Base-by-base conservation (phyloP, 2,888 invertebrate genomes). In the Agrochola circellaris region DNA sequence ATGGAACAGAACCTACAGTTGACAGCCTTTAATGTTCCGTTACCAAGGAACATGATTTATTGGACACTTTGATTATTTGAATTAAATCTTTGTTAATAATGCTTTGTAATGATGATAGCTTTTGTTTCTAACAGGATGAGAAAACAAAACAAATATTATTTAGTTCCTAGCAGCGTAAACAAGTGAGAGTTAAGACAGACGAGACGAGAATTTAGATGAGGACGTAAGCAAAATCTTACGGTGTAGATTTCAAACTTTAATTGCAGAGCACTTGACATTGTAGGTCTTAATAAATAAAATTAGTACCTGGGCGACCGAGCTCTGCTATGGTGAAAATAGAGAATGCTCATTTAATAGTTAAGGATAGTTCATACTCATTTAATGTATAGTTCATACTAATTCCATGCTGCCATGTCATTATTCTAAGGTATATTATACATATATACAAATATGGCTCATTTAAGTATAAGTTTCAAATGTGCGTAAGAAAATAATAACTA, bases 21-120 rank as follows among this genome's bases (percentile, higher is more conserved):
- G 87, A 80, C 87, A 85, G 73, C 38, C 73, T 83, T 81, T 79
- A 85, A 87, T 81, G 86, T 87, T 77, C 58, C 65, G 73, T 82
- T 85, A 85, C 77, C 77, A 78, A 75, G 26, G 34, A 85, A 87
- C 79, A 75, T 87, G 87, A 87, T 87, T 87, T 87, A 86, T 83
- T 79, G 48, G 75, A 64, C 73, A 75, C 69, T 73, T 48, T 69
- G 66, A 65, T 72, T 74, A 67, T 78, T 81, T 65, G 65, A 81
- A 73, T 76, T 45, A 61, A 80, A 72, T 75, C 38, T 64, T 64
- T 74, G 74, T 66, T 80, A 54, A 68, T 73, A 73, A 69, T 66
- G 38, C 9, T 74, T 62, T 38, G 54, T 42, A 56, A 64, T 64
- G 26, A 74, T 78, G 56, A 64, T 64, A 58, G 45, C 34, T 69